phyloP scores from a whole-genome alignment of 2,888 invertebrate genomes.

The Calameuta pallipes region DNA sequence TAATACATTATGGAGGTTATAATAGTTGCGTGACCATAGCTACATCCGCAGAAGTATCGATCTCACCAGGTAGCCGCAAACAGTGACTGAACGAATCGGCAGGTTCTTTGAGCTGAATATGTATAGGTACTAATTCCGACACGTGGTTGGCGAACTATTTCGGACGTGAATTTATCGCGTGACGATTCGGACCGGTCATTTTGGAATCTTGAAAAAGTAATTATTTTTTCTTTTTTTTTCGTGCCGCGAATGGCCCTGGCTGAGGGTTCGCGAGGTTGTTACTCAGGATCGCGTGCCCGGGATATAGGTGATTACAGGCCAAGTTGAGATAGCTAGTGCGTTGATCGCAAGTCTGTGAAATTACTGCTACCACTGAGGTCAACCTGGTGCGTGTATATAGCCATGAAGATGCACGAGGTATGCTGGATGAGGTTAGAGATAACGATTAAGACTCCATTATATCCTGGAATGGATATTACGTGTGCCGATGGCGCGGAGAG shows the following conservation, averaged over 20 bases:
- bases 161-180: not conserved
- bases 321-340: not conserved
- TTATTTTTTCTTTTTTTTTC: not conserved
- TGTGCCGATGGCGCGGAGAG: not conserved
- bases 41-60: conserved; percentile 20
- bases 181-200: not conserved
- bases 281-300: not conserved
- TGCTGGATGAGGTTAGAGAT: not conserved
- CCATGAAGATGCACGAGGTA: not conserved
- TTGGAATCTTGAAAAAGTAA: not conserved
- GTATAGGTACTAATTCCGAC: not conserved
- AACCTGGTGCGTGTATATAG: not conserved
- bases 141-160: not conserved
- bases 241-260: not conserved
- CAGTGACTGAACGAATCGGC: not conserved
- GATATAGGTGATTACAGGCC: not conserved
- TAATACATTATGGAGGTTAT: not conserved
- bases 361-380: not conserved
- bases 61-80: conserved; percentile 5
- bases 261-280: not conserved
- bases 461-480: not conserved
- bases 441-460: not conserved
- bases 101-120: not conserved
- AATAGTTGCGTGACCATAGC: conserved; percentile 67
- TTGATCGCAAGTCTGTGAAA: not conserved